phyloP scores from a whole-genome alignment of 35 echinoderm and acorn worm species.

The Ophioderma brevispina region DNA sequence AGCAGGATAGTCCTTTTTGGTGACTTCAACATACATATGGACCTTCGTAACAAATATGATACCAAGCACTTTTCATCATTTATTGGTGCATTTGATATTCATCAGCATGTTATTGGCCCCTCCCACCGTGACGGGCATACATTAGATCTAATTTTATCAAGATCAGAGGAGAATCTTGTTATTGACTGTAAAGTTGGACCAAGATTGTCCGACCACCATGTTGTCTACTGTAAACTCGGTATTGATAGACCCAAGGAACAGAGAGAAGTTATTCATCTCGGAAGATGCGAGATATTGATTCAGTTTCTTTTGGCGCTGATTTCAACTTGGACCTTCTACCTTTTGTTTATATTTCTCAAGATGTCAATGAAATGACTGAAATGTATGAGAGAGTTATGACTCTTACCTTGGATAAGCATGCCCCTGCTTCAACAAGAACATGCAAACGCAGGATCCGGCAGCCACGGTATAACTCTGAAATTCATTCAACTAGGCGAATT shows the following conservation, averaged over 20 bases:
- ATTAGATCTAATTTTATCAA: no score
- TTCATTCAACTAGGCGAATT: neutral
- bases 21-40: neutral
- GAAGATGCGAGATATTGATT: neutral
- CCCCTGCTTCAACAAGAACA: conserved; percentile 1
- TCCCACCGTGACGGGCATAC: no score
- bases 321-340: no score
- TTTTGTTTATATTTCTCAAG: neutral
- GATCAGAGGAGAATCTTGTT: no score
- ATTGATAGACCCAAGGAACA: neutral
- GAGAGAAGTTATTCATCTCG: neutral
- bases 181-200: no score
- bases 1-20: neutral
- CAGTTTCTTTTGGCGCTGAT: neutral
- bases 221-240: neutral
- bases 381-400: neutral
- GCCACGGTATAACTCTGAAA: neutral
- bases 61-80: no score
- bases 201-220: conserved; percentile 5
- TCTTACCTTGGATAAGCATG: neutral
- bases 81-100: no score
- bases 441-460: neutral
- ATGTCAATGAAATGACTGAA: conserved; percentile 2
- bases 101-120: neutral
- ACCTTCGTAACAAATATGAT: neutral